Conservation (phyloP, 2,888 invertebrate genomes). For the Xylocampa areola region DNA sequence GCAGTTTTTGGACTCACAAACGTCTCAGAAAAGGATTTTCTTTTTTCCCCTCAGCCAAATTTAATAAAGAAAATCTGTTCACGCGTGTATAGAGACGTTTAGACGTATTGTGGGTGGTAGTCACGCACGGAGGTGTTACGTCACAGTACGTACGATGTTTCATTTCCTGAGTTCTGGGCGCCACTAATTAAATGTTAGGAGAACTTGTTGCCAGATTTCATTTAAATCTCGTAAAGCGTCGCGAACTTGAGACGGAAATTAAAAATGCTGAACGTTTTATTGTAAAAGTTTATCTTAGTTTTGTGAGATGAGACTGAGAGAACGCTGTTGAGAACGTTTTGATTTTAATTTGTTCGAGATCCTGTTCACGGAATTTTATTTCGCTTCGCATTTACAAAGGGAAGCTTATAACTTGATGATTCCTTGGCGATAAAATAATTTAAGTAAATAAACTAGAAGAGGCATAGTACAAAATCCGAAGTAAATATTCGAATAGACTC, state of each 20-base stretch:
- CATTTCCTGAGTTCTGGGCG: conserved; percentile 74
- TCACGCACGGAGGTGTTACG: conserved; percentile 68
- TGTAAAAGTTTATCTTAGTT: conserved; percentile 74
- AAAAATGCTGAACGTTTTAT: conserved; percentile 78
- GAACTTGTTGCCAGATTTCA: conserved; percentile 79
- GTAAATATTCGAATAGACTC: conserved; percentile 3
- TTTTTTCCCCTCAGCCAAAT: conserved; percentile 59
- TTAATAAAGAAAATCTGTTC: conserved; percentile 72
- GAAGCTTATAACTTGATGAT: conserved; percentile 42
- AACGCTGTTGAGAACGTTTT: conserved; percentile 59
- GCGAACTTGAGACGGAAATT: conserved; percentile 77
- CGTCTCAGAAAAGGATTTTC: conserved; percentile 63
- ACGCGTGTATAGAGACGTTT: conserved; percentile 49
- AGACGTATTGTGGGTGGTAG: conserved; percentile 54
- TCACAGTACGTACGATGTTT: conserved; percentile 71
- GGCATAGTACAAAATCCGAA: too few species aligned
- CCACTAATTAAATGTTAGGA: conserved; percentile 82
- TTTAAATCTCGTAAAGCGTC: conserved; percentile 76
- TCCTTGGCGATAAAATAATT: conserved; percentile 21
- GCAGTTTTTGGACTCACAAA: conserved; percentile 59
- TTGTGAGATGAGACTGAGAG: conserved; percentile 55
- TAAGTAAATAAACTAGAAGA: conserved; percentile 11
- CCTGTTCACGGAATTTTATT: conserved; percentile 49
- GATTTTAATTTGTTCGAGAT: conserved; percentile 58
- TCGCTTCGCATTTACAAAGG: conserved; percentile 24